Evolutionary conservation across 1,140 invertebrate genomes (phyloP).

Genomic region (Papilio polytes): DNA sequence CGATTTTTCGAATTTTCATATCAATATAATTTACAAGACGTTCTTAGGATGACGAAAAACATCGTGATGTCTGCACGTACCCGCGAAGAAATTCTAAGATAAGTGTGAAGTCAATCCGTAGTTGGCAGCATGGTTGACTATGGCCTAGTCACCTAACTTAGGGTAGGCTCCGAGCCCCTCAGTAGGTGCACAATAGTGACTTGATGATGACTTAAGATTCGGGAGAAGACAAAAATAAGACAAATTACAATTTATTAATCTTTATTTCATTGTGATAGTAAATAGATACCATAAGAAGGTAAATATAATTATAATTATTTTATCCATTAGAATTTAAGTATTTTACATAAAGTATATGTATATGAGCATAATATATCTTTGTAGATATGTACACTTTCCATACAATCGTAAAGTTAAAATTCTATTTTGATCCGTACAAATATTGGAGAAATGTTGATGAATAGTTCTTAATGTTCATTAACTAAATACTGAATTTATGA

Average conservation of each 20-base stretch:
- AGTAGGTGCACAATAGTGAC: too few relatives aligned
- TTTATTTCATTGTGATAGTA: conserved; percentile 80
- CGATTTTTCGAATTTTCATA: too few relatives aligned
- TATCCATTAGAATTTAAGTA: conserved; percentile 47
- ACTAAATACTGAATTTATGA: conserved; percentile 25
- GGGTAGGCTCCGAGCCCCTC: too few relatives aligned
- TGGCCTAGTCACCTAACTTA: too few relatives aligned
- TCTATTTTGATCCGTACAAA: not conserved
- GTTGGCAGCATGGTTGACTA: too few relatives aligned
- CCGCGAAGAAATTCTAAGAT: too few relatives aligned
- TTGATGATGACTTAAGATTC: too few relatives aligned
- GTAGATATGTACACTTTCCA: conserved; percentile 73
- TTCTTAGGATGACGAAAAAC: too few relatives aligned
- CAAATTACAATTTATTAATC: conserved; percentile 52
- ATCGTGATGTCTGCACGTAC: too few relatives aligned
- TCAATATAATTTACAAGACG: too few relatives aligned
- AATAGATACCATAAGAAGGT: conserved; percentile 75
- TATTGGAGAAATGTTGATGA: not conserved
- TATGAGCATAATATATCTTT: conserved; percentile 75
- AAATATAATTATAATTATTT: conserved; percentile 73
- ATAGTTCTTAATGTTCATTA: conserved; percentile 35
- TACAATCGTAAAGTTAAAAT: conserved; percentile 40
- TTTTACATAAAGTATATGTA: conserved; percentile 73
- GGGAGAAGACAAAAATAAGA: conserved; percentile 44
- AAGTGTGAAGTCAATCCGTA: too few relatives aligned